These are phyloP conservation scores for Caradrina kadenii DNA, from an alignment of 2,888 invertebrate species.

Conservation along the genomic window DNA sequence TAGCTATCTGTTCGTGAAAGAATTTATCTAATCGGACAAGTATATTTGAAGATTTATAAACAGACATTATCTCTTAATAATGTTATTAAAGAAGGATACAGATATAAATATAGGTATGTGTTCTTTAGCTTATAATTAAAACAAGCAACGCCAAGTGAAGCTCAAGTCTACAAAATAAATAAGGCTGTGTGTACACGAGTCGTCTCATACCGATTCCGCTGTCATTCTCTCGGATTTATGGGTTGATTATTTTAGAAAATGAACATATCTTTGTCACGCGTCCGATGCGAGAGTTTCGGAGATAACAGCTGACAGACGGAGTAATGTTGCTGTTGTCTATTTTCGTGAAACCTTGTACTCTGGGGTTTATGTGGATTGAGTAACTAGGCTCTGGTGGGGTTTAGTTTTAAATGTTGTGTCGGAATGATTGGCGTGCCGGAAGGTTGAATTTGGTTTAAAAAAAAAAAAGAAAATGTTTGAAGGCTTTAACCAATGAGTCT, in stretches of 20 bases:
- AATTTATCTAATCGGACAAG: too few relatives aligned
- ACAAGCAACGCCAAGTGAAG: conserved; percentile 23
- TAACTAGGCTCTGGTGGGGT: conserved; percentile 41
- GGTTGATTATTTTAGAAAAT: conserved; percentile 77
- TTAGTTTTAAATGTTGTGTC: conserved; percentile 9
- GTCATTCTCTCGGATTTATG: conserved; percentile 73
- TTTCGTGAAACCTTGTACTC: conserved; percentile 49
- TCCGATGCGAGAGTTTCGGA: conserved; percentile 64
- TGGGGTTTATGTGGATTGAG: conserved; percentile 45
- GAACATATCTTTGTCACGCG: conserved; percentile 73
- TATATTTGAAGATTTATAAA: too few relatives aligned
- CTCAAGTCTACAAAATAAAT: conserved; percentile 63
- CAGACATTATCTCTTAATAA: too few relatives aligned
- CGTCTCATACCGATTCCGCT: conserved; percentile 60
- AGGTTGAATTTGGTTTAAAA: background rate
- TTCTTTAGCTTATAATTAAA: conserved; percentile 9
- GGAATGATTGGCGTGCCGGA: background rate
- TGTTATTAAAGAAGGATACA: too few relatives aligned
- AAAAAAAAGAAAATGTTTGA: too few relatives aligned
- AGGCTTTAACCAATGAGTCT: too few relatives aligned
- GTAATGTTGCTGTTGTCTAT: conserved; percentile 61
- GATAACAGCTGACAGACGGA: conserved; percentile 66
- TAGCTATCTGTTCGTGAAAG: too few relatives aligned
- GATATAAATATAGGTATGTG: too few relatives aligned
- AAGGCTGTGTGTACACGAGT: conserved; percentile 55